Base-by-base conservation (phyloP, 2,888 invertebrate genomes). In the Drosophila paranaensis region DNA sequence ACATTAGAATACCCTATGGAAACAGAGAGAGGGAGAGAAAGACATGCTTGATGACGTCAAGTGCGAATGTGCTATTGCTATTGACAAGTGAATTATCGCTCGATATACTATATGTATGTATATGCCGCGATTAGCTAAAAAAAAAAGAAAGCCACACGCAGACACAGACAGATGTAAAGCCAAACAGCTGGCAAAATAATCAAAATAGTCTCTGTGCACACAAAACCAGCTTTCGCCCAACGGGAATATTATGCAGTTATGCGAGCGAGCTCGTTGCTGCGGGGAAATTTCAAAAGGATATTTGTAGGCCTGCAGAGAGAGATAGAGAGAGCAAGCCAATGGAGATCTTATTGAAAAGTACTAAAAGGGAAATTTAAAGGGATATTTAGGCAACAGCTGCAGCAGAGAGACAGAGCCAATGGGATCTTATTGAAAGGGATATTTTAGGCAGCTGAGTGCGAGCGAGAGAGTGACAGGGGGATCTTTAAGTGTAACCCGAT, bases 141-240 rank as follows among this genome's bases (percentile, higher is more conserved):
- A n/a, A n/a, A 46, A 14, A 46, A 14, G 25, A 45, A 45, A 8
- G 3, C 45, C 3, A 8, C 45, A 11, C 30, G 6, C 30, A 6
- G 0, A 8, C 16, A 50, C 6, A 33, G 11, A 13, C 35, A 20
- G 8, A 33, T 33, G 14, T 13, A 13, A 10, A 37, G 25, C 39
- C 39, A 27, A 40, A 40, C 39, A 54, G 27, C 39, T 39, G 27
- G 39, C 39, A 39, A 54, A 27, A 40, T 27, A 27, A 27, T 11
- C 27, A 11, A 14, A 25, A 37, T 40, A 9, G 25, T 27, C 37
- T 20, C 37, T 20, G 20, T 6, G 30, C 33, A 57, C 16, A 37
- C n/a, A 48, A 39, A 58, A 6, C 4, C 6, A 30, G 27, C 39
- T 60, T 64, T 65, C 11, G 35, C 27, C 10, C 57, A 37, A 48